A percentile compares a stretch with the other conserved stretches of the same genome.
Conservation (phyloP, 2,888 invertebrate genomes). For the Microctonus hyperodae region DNA sequence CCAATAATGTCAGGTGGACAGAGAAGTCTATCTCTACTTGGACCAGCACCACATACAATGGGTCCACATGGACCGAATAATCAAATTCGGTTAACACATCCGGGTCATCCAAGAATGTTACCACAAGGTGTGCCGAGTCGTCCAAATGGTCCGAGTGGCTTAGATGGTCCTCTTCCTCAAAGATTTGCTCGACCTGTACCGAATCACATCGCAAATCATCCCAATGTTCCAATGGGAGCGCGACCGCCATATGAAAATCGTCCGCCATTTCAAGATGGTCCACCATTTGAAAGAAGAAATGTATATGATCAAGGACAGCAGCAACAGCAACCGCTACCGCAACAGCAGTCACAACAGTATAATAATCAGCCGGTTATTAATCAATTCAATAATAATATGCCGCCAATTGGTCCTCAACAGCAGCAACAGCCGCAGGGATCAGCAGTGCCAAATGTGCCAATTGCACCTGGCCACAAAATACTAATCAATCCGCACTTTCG, state of each 20-base stretch:
- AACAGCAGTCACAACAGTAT: conserved; percentile 25
- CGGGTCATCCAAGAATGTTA: conserved; percentile 41
- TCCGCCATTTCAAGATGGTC: conserved; percentile 45
- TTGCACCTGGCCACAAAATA: conserved; percentile 68
- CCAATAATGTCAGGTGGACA: conserved; percentile 32
- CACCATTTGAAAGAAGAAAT: conserved; percentile 44
- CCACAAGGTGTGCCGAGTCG: conserved; percentile 35
- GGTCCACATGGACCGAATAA: conserved; percentile 31
- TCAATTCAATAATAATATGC: conserved; percentile 33
- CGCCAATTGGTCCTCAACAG: conserved; percentile 30
- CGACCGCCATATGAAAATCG: conserved; percentile 51
- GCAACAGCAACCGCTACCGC: conserved; percentile 25
- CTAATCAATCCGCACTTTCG: conserved; percentile 75
- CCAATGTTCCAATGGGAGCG: conserved; percentile 42
- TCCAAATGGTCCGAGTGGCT: conserved; percentile 29
- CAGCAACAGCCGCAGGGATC: conserved; percentile 37
- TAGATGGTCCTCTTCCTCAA: conserved; percentile 42
- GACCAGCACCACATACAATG: conserved; percentile 25
- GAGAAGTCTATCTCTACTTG: conserved; percentile 20
- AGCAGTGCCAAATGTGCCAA: conserved; percentile 49
- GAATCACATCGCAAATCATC: conserved; percentile 41
- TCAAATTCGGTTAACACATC: conserved; percentile 41
- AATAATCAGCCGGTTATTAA: conserved; percentile 27
- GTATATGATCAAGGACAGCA: conserved; percentile 29
- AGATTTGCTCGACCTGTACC: conserved; percentile 40